phyloP scores from a whole-genome alignment of 23 tunicate species.

The Trididemnum miniatum region DNA sequence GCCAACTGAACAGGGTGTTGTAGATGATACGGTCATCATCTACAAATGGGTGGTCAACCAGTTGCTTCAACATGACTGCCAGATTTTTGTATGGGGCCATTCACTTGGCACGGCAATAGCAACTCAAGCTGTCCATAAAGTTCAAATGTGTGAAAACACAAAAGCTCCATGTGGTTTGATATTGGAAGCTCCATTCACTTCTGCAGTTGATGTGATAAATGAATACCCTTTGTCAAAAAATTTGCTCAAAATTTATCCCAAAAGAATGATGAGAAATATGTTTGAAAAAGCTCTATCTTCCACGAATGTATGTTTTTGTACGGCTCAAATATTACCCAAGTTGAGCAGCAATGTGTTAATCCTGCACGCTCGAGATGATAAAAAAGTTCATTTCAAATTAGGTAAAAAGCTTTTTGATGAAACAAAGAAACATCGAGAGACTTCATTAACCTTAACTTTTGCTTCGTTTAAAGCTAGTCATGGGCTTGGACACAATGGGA shows the following conservation, averaged over 20 bases:
- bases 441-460: conserved; percentile 17
- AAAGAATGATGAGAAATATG: not conserved
- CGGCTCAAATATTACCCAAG: conserved; percentile 28
- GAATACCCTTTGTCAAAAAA: conserved; percentile 54
- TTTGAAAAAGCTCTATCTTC: conserved; percentile 45
- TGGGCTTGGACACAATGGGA: conserved; percentile 69
- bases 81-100: conserved; percentile 82
- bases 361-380: conserved; percentile 85
- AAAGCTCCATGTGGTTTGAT: conserved; percentile 55
- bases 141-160: conserved; percentile 17
- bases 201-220: conserved; percentile 36
- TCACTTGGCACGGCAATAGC: conserved; percentile 73
- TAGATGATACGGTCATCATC: conserved; percentile 44
- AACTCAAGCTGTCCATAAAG: conserved; percentile 46
- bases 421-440: not conserved
- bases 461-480: conserved; percentile 55
- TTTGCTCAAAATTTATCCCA: conserved; percentile 39
- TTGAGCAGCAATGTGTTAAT: conserved; percentile 43
- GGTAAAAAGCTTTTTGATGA: conserved; percentile 48
- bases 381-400: conserved; percentile 38
- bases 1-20: conserved; percentile 60
- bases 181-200: conserved; percentile 75
- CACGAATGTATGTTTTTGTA: conserved; percentile 31
- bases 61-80: conserved; percentile 4
- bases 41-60: conserved; percentile 53